Percentiles rank a stretch among this genome's conserved stretches.
phyloP scores from a whole-genome alignment of 2,888 invertebrate species.

The Nowickia ferox region DNA sequence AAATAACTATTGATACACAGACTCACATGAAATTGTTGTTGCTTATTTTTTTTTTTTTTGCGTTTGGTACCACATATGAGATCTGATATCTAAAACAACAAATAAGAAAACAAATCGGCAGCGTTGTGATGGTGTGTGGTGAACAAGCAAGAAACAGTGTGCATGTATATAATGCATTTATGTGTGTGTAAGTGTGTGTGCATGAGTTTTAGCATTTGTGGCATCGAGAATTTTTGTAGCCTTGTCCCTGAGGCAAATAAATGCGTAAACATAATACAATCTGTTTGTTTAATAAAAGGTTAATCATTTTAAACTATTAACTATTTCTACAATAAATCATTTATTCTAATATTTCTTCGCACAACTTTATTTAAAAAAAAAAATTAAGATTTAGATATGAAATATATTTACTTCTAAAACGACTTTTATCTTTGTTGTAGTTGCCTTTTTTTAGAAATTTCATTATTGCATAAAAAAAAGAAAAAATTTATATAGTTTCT shows the following conservation, averaged over 20 bases:
- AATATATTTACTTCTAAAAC: slow-evolving; percentile 8
- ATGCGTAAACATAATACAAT: slow-evolving; percentile 58
- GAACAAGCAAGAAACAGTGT: slow-evolving; percentile 5
- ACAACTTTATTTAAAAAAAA: not conserved
- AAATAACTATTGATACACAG: slow-evolving; percentile 52
- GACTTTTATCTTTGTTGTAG: slow-evolving; percentile 34
- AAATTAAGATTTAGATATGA: not conserved
- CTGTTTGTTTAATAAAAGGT: slow-evolving; percentile 33
- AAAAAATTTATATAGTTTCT: not conserved
- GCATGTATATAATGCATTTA: not conserved
- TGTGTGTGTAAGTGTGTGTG: not conserved
- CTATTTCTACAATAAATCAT: slow-evolving; percentile 13
- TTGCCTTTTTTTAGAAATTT: not conserved
- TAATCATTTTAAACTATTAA: slow-evolving; percentile 34
- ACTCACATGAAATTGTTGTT: slow-evolving; percentile 3
- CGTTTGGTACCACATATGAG: slow-evolving; percentile 37
- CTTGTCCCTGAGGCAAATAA: slow-evolving; percentile 63
- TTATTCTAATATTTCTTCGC: not conserved
- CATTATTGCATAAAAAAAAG: not conserved
- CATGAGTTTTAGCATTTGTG: slow-evolving; percentile 55
- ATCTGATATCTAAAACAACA: slow-evolving; percentile 63
- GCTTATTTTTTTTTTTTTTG: slow-evolving; percentile 13
- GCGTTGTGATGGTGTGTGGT: slow-evolving; percentile 43
- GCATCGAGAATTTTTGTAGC: slow-evolving; percentile 53
- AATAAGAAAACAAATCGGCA: slow-evolving; percentile 46